Percentiles rank a stretch among this genome's conserved stretches.
Conservation (phyloP, 2,113 vertebrate species). For the Cariama cristata region DNA sequence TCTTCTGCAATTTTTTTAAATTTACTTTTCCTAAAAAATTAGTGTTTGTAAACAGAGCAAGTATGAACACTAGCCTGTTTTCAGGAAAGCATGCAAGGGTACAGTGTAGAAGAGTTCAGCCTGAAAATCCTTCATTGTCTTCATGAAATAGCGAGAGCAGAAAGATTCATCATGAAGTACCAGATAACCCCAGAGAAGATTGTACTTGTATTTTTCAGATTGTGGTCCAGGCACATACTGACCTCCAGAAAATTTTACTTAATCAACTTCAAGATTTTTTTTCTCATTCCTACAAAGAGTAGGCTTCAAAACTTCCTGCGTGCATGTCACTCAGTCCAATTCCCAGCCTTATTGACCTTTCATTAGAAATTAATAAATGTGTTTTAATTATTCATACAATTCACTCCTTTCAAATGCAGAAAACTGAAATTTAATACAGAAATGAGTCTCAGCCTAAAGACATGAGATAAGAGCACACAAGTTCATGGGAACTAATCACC, state of each 20-base stretch:
- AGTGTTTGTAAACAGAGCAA: neutral
- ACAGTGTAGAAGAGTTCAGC: neutral
- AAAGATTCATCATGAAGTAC: neutral
- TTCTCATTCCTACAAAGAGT: neutral
- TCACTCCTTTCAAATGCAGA: neutral
- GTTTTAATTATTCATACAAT: constrained; percentile 29
- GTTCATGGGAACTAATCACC: neutral
- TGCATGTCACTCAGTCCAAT: neutral
- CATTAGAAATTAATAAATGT: neutral
- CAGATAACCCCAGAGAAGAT: neutral
- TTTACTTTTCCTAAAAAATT: neutral
- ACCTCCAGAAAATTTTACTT: neutral
- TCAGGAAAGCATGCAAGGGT: neutral
- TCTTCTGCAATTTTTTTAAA: neutral
- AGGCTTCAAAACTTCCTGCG: neutral
- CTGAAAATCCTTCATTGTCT: neutral
- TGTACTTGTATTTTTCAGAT: neutral
- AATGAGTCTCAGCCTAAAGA: neutral
- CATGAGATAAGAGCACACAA: neutral
- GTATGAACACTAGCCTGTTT: neutral
- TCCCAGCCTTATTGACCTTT: neutral
- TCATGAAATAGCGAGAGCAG: neutral
- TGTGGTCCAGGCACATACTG: neutral
- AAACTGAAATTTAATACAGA: neutral
- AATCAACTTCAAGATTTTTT: neutral